phyloP scores from a whole-genome alignment of 2,113 vertebrate species.

The Camelus bactrianus region DNA sequence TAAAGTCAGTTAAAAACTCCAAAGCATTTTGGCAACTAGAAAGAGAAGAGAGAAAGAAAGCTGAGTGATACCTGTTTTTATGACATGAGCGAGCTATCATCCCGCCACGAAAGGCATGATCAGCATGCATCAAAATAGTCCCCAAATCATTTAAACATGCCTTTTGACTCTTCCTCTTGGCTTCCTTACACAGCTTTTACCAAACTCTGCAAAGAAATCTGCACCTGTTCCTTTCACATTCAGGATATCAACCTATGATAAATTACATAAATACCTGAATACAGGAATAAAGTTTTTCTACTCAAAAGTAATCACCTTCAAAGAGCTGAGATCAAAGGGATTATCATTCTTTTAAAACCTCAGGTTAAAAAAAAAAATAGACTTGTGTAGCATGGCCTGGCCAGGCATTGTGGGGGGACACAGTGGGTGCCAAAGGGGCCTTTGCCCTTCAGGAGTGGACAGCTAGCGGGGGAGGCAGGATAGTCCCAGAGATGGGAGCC shows the following conservation, averaged over 20 bases:
- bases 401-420: background rate
- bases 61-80: slow-evolving; percentile 76
- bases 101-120: slow-evolving; percentile 57
- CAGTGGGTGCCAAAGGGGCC: background rate
- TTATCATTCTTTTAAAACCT: background rate
- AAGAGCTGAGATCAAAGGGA: slow-evolving; percentile 13
- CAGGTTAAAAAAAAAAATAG: background rate
- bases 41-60: slow-evolving; percentile 73
- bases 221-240: slow-evolving; percentile 46
- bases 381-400: rapidly evolving
- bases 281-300: slow-evolving; percentile 18
- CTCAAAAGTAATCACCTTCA: slow-evolving; percentile 34
- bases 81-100: slow-evolving; percentile 38
- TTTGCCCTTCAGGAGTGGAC: background rate
- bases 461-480: background rate
- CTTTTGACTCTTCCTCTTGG: slow-evolving; percentile 8
- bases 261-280: slow-evolving; percentile 20
- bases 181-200: slow-evolving; percentile 19
- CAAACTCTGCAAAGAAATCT: slow-evolving; percentile 14
- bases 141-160: slow-evolving; percentile 25
- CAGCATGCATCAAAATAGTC: background rate
- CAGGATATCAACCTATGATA: background rate
- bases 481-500: background rate
- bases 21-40: slow-evolving; percentile 90
- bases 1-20: slow-evolving; percentile 88